Conservation (phyloP, 2,888 invertebrate species). For the Thymelicus acteon region DNA sequence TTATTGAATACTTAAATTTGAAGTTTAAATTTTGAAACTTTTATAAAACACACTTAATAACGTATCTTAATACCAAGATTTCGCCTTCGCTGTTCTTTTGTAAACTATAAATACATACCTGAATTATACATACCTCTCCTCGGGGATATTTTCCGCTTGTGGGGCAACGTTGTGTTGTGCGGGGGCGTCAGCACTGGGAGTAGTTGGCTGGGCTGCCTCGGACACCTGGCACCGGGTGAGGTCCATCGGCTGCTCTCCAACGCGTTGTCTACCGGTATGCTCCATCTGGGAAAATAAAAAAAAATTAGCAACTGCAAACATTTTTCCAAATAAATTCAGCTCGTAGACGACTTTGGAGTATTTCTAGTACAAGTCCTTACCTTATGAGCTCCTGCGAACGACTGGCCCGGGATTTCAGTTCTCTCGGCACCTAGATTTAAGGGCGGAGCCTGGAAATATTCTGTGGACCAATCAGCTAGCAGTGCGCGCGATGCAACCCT, state of each 20-base stretch:
- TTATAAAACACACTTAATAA: no score
- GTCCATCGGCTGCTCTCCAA: neutral
- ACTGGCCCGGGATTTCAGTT: constrained; percentile 3
- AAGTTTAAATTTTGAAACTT: no score
- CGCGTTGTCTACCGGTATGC: neutral
- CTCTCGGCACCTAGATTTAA: neutral
- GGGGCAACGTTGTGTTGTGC: neutral
- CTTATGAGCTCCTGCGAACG: constrained; percentile 4
- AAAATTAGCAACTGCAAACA: neutral
- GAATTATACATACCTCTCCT: neutral
- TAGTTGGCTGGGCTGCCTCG: neutral
- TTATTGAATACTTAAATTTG: no score
- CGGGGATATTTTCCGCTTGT: neutral
- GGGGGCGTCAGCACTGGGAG: neutral
- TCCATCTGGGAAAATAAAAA: constrained; percentile 10
- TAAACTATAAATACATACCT: no score
- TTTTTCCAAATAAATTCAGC: neutral
- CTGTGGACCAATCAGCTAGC: constrained; percentile 9
- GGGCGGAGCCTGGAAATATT: constrained; percentile 4
- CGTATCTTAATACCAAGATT: no score
- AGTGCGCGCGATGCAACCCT: constrained; percentile 14
- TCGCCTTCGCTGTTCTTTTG: no score
- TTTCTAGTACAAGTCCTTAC: constrained; percentile 8
- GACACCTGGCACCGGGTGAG: neutral
- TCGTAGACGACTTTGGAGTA: constrained; percentile 11